phyloP scores from a whole-genome alignment of 2,113 vertebrate species.

The Colius striatus region DNA sequence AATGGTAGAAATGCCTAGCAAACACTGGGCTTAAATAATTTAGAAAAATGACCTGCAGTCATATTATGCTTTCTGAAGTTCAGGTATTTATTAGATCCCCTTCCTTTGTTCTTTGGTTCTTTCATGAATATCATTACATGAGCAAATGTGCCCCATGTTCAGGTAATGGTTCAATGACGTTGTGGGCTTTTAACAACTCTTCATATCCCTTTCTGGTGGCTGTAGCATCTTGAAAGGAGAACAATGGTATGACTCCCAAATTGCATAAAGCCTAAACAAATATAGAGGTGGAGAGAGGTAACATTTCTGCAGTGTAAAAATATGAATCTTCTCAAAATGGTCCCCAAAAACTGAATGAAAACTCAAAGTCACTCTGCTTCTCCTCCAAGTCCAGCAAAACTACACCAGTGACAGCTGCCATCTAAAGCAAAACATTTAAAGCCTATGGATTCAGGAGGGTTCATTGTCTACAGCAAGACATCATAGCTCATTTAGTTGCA shows the following conservation, averaged over 20 bases:
- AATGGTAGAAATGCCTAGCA: not conserved
- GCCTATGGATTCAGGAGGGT: fast-evolving
- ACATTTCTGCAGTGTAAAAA: not conserved
- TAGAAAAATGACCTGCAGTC: not conserved
- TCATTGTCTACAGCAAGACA: not conserved
- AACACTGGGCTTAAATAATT: constrained; percentile 27
- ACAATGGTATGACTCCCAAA: not conserved
- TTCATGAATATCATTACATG: constrained; percentile 47
- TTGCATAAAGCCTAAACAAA: not conserved
- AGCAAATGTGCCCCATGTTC: not conserved
- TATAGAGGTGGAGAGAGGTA: not conserved
- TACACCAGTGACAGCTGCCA: not conserved
- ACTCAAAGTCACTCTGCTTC: not conserved
- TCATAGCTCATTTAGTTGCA: not conserved
- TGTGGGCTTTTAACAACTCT: not conserved
- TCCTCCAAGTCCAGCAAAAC: not conserved
- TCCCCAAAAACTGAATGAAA: not conserved
- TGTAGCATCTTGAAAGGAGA: constrained; percentile 14
- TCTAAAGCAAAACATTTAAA: not conserved
- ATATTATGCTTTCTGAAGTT: not conserved
- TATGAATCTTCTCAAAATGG: not conserved
- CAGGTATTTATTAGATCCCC: not conserved
- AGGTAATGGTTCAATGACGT: not conserved
- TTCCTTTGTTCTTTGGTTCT: not conserved
- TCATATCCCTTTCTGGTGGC: constrained; percentile 3